These are phyloP conservation scores for Smutsia temminckii DNA, from an alignment of 2,797 vertebrate species.

Conservation along the genomic window DNA sequence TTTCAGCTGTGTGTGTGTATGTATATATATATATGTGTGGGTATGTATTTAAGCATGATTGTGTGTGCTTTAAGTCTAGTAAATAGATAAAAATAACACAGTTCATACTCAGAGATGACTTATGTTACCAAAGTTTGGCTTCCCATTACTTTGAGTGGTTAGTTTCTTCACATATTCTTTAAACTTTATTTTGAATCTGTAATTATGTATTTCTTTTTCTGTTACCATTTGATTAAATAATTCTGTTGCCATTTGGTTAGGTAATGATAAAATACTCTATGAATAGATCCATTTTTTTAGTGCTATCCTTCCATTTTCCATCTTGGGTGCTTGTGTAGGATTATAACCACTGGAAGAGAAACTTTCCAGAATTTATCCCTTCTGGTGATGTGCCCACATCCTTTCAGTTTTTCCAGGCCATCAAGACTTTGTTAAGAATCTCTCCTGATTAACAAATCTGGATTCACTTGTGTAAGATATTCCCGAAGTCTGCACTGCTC, in stretches of 20 bases:
- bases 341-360: constrained; percentile 65
- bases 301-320: constrained; percentile 67
- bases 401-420: constrained; percentile 40
- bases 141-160: constrained; percentile 19
- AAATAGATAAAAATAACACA: constrained; percentile 30
- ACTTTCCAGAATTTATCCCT: constrained; percentile 39
- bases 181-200: constrained; percentile 64
- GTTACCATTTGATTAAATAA: not conserved
- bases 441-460: constrained; percentile 45
- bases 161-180: constrained; percentile 41
- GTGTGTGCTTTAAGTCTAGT: not conserved
- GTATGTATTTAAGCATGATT: not conserved
- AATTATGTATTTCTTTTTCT: constrained; percentile 59
- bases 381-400: not conserved
- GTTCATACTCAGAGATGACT: not conserved
- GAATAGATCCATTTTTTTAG: constrained; percentile 49
- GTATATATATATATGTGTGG: not conserved
- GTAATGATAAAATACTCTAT: not conserved
- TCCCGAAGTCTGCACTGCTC: not conserved
- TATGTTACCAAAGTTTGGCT: constrained; percentile 22
- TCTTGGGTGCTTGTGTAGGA: constrained; percentile 49
- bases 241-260: not conserved
- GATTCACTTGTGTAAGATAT: not conserved
- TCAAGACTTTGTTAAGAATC: constrained; percentile 15
- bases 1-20: not conserved